Evolutionary conservation across 1,140 invertebrate genomes (phyloP).

Genomic region (Trichoplusia ni): DNA sequence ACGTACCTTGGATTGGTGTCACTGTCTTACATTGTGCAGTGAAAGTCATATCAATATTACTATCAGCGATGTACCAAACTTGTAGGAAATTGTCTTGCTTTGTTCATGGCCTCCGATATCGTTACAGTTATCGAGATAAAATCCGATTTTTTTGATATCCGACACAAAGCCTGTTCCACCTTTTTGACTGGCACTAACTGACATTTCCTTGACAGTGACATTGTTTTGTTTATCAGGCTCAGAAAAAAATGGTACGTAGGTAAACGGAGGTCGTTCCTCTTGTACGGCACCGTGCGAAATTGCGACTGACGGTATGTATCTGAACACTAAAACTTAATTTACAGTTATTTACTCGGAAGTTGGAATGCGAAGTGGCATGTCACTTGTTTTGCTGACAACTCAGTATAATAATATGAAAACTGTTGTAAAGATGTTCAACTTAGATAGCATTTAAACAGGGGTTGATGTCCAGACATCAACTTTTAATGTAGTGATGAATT

Average conservation of each 20-base stretch:
- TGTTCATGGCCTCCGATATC: constrained; percentile 1
- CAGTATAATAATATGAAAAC: too few species aligned
- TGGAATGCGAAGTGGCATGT: constrained; percentile 6
- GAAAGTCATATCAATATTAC: not conserved
- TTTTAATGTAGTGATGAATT: too few species aligned
- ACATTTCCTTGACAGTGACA: constrained; percentile 36
- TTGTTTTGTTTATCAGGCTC: constrained; percentile 27
- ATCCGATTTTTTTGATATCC: constrained; percentile 22
- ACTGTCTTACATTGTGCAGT: too few species aligned
- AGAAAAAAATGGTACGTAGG: constrained; percentile 9
- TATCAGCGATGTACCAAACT: not conserved
- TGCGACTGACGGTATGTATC: not conserved
- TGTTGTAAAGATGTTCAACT: too few species aligned
- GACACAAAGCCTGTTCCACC: constrained; percentile 1
- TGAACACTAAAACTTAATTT: constrained; percentile 10
- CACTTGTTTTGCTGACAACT: too few species aligned
- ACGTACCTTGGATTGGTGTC: too few species aligned
- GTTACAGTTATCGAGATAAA: constrained; percentile 23
- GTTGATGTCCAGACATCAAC: too few species aligned
- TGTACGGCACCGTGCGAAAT: constrained; percentile 8
- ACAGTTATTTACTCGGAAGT: constrained; percentile 17
- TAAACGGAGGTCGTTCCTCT: constrained; percentile 13
- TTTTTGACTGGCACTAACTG: constrained; percentile 24
- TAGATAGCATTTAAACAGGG: too few species aligned
- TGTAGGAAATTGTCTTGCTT: constrained; percentile 1